Percentiles rank a stretch among this genome's conserved stretches.
Evolutionary conservation across 92 coral and sea anemone species (phyloP).

Genomic region (Zoanthus sansibaricus): DNA sequence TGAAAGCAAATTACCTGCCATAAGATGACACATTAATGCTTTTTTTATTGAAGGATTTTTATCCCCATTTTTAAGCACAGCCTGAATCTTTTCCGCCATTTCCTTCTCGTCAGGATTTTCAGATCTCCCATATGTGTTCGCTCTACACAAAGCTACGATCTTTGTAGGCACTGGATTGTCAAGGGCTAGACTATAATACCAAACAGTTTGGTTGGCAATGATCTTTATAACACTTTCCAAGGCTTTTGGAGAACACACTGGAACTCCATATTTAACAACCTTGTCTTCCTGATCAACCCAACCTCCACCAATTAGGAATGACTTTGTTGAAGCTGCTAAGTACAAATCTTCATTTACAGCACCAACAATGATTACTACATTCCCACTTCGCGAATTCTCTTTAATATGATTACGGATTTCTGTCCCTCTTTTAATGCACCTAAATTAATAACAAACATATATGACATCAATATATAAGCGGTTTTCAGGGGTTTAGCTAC

Average conservation of each 20-base stretch:
- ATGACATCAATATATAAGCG: too few species aligned
- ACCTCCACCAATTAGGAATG: conserved; percentile 58
- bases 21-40: conserved; percentile 58
- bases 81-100: conserved; percentile 52
- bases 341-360: conserved; percentile 54
- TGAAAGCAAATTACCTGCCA: conserved; percentile 59
- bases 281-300: conserved; percentile 34
- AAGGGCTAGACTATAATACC: conserved; percentile 49
- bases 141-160: conserved; percentile 51
- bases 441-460: not conserved
- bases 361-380: conserved; percentile 48
- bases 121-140: conserved; percentile 22
- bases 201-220: conserved; percentile 48
- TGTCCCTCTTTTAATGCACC: not conserved
- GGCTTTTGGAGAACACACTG: conserved; percentile 50
- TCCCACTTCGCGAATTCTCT: not conserved
- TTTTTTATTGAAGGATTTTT: conserved; percentile 36
- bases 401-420: conserved; percentile 15
- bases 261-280: conserved; percentile 57
- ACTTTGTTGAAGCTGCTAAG: conserved; percentile 58
- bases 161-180: conserved; percentile 55
- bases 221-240: conserved; percentile 40
- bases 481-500: too few species aligned
- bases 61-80: conserved; percentile 51
- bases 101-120: conserved; percentile 35